Base-by-base conservation (phyloP, 2,113 vertebrate species). In the Myotis brandtii region DNA sequence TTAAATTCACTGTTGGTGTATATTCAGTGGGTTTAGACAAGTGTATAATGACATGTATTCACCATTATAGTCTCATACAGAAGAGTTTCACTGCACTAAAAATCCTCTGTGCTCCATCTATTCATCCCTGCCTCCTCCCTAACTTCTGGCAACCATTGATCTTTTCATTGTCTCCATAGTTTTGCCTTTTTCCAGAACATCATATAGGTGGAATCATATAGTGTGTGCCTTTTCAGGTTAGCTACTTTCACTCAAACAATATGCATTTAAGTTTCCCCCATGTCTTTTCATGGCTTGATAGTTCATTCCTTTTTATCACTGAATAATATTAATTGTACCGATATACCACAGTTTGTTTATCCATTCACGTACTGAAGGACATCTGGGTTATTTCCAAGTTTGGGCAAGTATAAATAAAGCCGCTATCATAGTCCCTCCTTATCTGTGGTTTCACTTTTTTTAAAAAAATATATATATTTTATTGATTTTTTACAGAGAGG, bases 101-200 rank as follows among this genome's bases (percentile, higher is more conserved):
- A 56, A 20, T 6, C 30, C 17, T 11, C n/a, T 3, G 1, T 18
- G 17, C 27, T 52, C 27, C 8, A 23, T 3, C 9, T 32, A 0
- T 1, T 62, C 30, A 25, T 20, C n/a, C 32, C 21, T 69, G 17
- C 23, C 14, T 20, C 23, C 23, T 9, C 30, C 5, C 21, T 21
- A 11, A 14, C 4, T 52, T 9, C 48, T 25, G 21, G 20, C 37
- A 66, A 8, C 3, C 9, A 5, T 30, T 56, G n/a, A 46, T 32
- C 52, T 62, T 64, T 85, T 50, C 48, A 18, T 27, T 3, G 14
- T 46, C 30, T 62, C 7, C 21, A 17, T 32, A 37, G 66, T 30
- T 82, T 59, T 40, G 30, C 52, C 85, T 90, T 86, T 86, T 75
- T 62, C 83, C 6, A 32, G 86, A 69, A 73, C 4, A 17, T 25